These are phyloP conservation scores for Drosophila rhopaloa DNA, from an alignment of 1,140 invertebrate species.

Conservation along the genomic window DNA sequence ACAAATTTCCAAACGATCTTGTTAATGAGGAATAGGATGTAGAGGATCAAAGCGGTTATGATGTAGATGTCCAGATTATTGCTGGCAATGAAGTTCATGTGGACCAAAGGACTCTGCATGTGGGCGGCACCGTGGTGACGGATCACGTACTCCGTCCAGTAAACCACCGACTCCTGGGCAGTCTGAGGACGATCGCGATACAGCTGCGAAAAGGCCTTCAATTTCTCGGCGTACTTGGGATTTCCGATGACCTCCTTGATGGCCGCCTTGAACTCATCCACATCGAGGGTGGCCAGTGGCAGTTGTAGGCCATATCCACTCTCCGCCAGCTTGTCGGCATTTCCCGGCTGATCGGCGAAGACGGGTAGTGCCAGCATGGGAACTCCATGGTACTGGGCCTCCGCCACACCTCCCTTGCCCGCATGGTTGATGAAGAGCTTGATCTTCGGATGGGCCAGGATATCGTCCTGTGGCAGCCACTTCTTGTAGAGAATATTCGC, in stretches of 20 bases:
- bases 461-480: constrained; percentile 90
- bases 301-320: constrained; percentile 85
- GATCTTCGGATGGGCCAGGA: constrained; percentile 88
- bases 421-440: constrained; percentile 90
- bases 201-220: constrained; percentile 65
- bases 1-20: constrained; percentile 54
- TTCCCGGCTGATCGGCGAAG: constrained; percentile 87
- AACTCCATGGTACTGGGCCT: constrained; percentile 89
- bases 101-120: constrained; percentile 82
- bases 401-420: constrained; percentile 89
- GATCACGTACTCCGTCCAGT: constrained; percentile 83
- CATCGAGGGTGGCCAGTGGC: constrained; percentile 77
- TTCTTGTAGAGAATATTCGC: constrained; percentile 87
- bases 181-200: constrained; percentile 77
- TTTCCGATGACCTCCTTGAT: constrained; percentile 67
- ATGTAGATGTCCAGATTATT: constrained; percentile 64
- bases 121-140: constrained; percentile 85
- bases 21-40: constrained; percentile 38
- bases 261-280: constrained; percentile 63
- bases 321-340: constrained; percentile 85
- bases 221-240: constrained; percentile 59
- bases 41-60: constrained; percentile 30
- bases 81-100: constrained; percentile 62
- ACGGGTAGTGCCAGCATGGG: constrained; percentile 90
- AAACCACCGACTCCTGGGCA: constrained; percentile 65